Evolutionary conservation across 2,797 vertebrate genomes (phyloP).

Genomic region (Xerus rutilus): DNA sequence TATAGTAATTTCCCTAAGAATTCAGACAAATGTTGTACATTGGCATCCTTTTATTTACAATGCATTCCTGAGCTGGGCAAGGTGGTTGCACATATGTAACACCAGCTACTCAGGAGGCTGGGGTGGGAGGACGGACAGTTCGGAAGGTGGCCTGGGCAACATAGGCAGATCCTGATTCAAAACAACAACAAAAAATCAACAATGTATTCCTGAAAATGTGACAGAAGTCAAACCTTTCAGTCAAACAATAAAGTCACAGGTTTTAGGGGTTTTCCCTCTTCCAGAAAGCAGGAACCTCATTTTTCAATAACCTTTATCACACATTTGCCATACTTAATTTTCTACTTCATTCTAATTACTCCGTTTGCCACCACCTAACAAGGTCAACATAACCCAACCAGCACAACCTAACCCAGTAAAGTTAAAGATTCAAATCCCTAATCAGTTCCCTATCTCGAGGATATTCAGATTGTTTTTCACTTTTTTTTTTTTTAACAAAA

Average conservation of each 20-base stretch:
- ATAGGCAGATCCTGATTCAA: neutral
- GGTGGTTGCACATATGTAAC: neutral
- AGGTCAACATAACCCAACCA: conserved; percentile 42
- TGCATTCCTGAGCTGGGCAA: neutral
- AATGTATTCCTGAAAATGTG: conserved; percentile 27
- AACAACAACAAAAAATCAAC: neutral
- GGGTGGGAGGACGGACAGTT: neutral
- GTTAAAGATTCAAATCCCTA: conserved; percentile 24
- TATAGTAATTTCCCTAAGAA: neutral
- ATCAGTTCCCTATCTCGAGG: conserved; percentile 38
- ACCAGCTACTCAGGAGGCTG: neutral
- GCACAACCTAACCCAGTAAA: conserved; percentile 17
- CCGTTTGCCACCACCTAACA: neutral
- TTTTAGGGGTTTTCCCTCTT: neutral
- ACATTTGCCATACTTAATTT: conserved; percentile 41
- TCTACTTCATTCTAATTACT: conserved; percentile 40
- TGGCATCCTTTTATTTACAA: conserved; percentile 10
- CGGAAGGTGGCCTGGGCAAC: neutral
- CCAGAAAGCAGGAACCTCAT: neutral
- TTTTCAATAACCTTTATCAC: conserved; percentile 44
- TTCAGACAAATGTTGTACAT: neutral
- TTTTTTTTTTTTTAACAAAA: conserved; percentile 49
- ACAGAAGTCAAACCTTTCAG: conserved; percentile 47
- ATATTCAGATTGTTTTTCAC: neutral
- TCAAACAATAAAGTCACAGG: conserved; percentile 4